These are phyloP conservation scores for Indri indri DNA, from an alignment of 2,113 vertebrate species.

Conservation along the genomic window DNA sequence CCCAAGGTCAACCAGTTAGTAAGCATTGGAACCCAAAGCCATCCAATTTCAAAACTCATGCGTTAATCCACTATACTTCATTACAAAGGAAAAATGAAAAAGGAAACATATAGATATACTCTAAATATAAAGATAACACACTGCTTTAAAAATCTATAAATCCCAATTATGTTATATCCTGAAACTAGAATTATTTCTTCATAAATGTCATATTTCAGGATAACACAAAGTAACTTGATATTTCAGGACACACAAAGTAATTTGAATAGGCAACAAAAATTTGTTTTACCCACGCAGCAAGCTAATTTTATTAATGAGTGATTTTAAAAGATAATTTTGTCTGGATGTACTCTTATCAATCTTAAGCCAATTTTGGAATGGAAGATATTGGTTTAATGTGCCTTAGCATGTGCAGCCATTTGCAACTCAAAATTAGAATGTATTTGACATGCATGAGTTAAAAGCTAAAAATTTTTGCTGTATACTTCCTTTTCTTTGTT, in stretches of 20 bases:
- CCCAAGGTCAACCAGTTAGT: not conserved
- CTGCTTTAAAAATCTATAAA: not conserved
- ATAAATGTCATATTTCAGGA: not conserved
- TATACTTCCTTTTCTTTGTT: slow-evolving; percentile 6
- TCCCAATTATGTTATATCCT: not conserved
- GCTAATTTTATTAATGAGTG: not conserved
- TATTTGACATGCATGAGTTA: not conserved
- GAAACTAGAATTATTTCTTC: not conserved
- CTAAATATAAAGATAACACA: not conserved
- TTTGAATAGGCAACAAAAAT: not conserved
- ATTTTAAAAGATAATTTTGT: not conserved
- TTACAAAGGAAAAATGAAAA: slow-evolving; percentile 24
- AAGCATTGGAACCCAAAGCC: not conserved
- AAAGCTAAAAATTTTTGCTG: not conserved
- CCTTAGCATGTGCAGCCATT: not conserved
- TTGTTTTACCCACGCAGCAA: not conserved
- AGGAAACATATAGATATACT: not conserved
- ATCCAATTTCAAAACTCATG: not conserved
- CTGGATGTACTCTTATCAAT: not conserved
- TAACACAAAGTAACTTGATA: not conserved
- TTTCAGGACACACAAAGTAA: not conserved
- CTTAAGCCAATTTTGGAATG: not conserved
- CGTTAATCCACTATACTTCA: not conserved
- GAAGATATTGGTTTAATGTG: not conserved
- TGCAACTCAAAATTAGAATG: slow-evolving; percentile 9